Base-by-base conservation (phyloP, 92 coral and sea anemone species). In the Parazoanthus atlanticus region DNA sequence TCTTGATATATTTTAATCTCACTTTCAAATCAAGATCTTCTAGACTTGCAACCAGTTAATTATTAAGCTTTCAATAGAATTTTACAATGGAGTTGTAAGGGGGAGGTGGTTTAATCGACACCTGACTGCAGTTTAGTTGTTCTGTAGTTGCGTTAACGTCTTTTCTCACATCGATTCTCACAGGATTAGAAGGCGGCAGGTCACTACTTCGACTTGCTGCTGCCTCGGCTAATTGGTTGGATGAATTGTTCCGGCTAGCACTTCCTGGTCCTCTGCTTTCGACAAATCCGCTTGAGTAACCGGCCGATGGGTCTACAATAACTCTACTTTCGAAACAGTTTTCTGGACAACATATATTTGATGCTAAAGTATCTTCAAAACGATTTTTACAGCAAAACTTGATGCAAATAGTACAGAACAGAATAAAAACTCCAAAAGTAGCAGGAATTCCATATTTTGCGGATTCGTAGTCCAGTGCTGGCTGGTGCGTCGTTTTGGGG, bases 391-490 rank as follows among this genome's bases (percentile, higher is more conserved):
- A 73, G n/a, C 17, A 31, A 30, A 73, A 73, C 77, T 73, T 73
- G 17, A 73, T 33, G 77, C 40, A 73, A 30, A 73, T 32, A 2
- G 36, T 73, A 13, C 41, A 32, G 19, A 73, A 73, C 8, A 73
- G 9, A 73, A 73, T 73, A 5, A 73, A 31, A 73, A 73, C 40
- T 3, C 77, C 77, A 3, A 73, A 31, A 0, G 77, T 31, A 33
- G 77, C 77, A 13, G 77, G n/a, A 31, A 73, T 73, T 73, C 77
- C 77, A 73, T 73, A 73, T 13, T 73, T 73, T 31, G 77, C 77
- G 21, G 77, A 73, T 31, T 73, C 2, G 10, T 73, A 73, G 21
- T 4, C n/a, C 77, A 73, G 43, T 30, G 40, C 21, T 12, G 77
- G n/a, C 26, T 36, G 30, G 2, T 11, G 56, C 56, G 56, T 13